These are phyloP conservation scores for Willowsia nigromaculata DNA, from an alignment of 2,888 invertebrate genomes.

Conservation along the genomic window DNA sequence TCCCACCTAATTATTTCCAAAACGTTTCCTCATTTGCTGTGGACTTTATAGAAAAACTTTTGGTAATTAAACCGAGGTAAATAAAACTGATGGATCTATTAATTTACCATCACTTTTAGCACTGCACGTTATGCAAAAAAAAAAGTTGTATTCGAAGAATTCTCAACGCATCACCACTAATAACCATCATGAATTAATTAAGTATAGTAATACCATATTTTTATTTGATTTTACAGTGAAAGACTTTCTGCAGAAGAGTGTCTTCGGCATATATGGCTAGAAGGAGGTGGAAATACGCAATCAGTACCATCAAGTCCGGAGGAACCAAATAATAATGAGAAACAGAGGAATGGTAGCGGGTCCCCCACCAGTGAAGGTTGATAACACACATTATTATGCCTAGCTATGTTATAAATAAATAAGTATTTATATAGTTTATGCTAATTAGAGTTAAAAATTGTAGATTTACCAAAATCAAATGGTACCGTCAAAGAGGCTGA, in stretches of 20 bases:
- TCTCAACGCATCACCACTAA: too few relatives aligned
- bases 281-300: constrained; percentile 58
- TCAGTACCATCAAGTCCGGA: constrained; percentile 49
- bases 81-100: not conserved
- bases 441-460: not conserved
- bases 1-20: constrained; percentile 94
- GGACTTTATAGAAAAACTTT: constrained; percentile 93
- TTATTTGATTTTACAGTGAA: constrained; percentile 84
- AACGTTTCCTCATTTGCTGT: constrained; percentile 92
- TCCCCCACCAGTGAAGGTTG: constrained; percentile 66
- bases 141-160: too few relatives aligned
- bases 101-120: not conserved
- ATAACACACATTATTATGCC: not conserved
- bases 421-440: not conserved
- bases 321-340: constrained; percentile 77
- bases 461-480: constrained; percentile 52
- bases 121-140: too few relatives aligned
- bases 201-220: not conserved
- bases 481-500: constrained; percentile 55
- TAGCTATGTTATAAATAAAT: not conserved
- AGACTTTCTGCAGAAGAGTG: constrained; percentile 93
- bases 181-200: too few relatives aligned
- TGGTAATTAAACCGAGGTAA: constrained; percentile 95
- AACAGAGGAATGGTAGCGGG: constrained; percentile 61
- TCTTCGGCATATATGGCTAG: constrained; percentile 93